Evolutionary conservation across 2,113 vertebrate species (phyloP), one percentile per base, ranked within the genome.

Genomic region (Protobothrops mucrosquamatus): DNA sequence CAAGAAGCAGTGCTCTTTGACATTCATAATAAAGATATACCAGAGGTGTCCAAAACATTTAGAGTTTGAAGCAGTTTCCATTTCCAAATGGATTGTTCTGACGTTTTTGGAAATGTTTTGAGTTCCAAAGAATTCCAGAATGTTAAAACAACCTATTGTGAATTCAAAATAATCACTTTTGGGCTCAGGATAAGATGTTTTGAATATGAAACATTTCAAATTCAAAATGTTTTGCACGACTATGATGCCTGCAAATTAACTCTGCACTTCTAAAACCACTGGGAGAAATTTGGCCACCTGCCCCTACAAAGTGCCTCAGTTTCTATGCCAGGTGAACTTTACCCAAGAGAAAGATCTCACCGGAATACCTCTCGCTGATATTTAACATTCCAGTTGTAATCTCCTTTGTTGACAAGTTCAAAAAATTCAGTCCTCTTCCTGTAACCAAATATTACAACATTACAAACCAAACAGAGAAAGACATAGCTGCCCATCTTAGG

Each of bases 351-450:
- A n/a, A 85, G 26, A 10, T 94, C 95, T 97, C 96, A 97, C 99
- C 99, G 98, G 98, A 99, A 99, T 98, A 99, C 98, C 97, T 99
- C 98, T 96, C 99, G 98, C 93, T 99, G 99, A 4, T 95, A 97
- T 97, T 98, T 98, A 94, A 98, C 97, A 29, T 98, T 99, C 99
- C 99, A 99, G 91, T 99, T 99, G 96, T 99, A 99, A 93, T 98
- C 98, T 92, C 98, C 99, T 96, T 98, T 99, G 95, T 97, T 98
- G 97, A 99, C 99, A 96, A 99, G 98, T 96, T 99, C 98, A 97
- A 99, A 99, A 98, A 99, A 99, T 23, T 97, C 98, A 3, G 97
- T 99, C 96, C 99, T 98, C 95, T 98, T 99, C 97, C 99, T 99
- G 96, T 93, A 97, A 96, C 56, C 95, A 96, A 97, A 91, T 89